A percentile compares a stretch with the other conserved stretches of the same genome.
These are phyloP conservation scores for Cliona cf. orientalis DNA, from an alignment of 37 sponge, comb jelly and placozoan genomes.

Conservation along the genomic window DNA sequence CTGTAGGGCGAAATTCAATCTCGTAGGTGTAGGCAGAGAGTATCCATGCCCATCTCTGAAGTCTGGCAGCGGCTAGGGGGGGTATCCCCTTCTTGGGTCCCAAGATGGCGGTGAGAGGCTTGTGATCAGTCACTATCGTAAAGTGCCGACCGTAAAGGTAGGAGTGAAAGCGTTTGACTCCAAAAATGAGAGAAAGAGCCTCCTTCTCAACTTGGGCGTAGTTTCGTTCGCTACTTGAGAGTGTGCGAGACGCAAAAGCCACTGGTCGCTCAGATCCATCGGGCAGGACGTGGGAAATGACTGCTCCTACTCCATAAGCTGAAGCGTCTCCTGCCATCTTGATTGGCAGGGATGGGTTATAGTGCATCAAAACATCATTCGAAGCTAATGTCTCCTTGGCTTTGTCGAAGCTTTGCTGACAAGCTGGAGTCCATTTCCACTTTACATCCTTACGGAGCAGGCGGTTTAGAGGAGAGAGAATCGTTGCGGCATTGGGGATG, in stretches of 20 bases:
- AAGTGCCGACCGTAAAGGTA: slow-evolving; percentile 17
- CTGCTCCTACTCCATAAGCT: slow-evolving; percentile 29
- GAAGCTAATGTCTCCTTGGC: slow-evolving; percentile 29
- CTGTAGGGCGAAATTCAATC: too few relatives aligned
- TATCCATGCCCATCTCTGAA: slow-evolving; percentile 35
- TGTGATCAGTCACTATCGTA: slow-evolving; percentile 15
- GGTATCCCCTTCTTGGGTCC: slow-evolving; percentile 19
- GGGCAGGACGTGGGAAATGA: slow-evolving; percentile 20
- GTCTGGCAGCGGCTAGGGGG: slow-evolving; percentile 24
- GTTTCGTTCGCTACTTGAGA: slow-evolving; percentile 2
- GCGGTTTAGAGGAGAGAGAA: slow-evolving; percentile 8
- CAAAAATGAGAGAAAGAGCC: slow-evolving; percentile 34
- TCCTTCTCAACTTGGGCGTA: slow-evolving; percentile 49
- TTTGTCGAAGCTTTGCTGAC: slow-evolving; percentile 10
- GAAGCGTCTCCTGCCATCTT: slow-evolving; percentile 31
- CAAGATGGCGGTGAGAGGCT: slow-evolving; percentile 15
- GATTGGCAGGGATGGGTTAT: slow-evolving; percentile 21
- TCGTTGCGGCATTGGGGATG: not conserved
- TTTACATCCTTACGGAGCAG: slow-evolving; percentile 7
- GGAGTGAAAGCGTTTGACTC: slow-evolving; percentile 24
- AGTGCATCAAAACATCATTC: slow-evolving; percentile 4
- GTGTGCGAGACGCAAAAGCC: slow-evolving; percentile 13
- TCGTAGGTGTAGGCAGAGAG: slow-evolving; percentile 32
- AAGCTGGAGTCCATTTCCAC: slow-evolving; percentile 14
- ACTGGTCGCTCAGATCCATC: slow-evolving; percentile 22